Base-by-base conservation (phyloP, 2,797 vertebrate species). In the Bradypodion pumilum region DNA sequence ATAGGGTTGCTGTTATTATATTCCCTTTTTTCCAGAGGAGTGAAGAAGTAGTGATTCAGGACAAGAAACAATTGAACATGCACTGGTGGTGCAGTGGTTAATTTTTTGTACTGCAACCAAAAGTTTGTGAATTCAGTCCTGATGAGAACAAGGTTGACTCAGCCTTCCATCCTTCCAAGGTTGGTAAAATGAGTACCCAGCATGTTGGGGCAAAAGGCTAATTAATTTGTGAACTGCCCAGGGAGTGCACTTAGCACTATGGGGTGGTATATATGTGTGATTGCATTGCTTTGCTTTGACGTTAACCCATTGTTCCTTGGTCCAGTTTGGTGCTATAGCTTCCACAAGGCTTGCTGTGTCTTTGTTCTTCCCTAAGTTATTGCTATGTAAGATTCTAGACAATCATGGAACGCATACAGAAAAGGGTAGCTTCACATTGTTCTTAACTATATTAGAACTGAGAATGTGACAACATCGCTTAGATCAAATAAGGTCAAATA, bases 41-140 rank as follows among this genome's bases (percentile, higher is more conserved):
- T 59, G 35, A 74, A 68, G 74, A 85, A 66, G 79, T 44, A 85
- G 62, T 23, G 13, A 73, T 80, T 15, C n/a, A 37, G 32, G 35
- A 12, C 13, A 32, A 4, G 21, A 15, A 8, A 62, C 15, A 27
- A 37, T 35, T 42, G 74, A 66, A 83, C 27, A 84, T 76, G 42
- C 44, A 13, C 21, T 37, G 3, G 13, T 7, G 21, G n/a, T n/a
- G n/a, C n/a, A n/a, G n/a, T n/a, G n/a, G n/a, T n/a, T n/a, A n/a
- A n/a, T n/a, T n/a, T n/a, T n/a, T n/a, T n/a, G n/a, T n/a, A n/a
- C n/a, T n/a, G n/a, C n/a, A n/a, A n/a, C n/a, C n/a, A n/a, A n/a
- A n/a, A n/a, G n/a, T n/a, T n/a, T n/a, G n/a, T n/a, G n/a, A n/a
- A n/a, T n/a, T n/a, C n/a, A n/a, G n/a, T n/a, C n/a, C n/a, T n/a